A percentile compares a stretch with the other conserved stretches of the same genome.
Conservation (phyloP, 2,797 vertebrate genomes). For the Gymnoscopelus braueri region DNA sequence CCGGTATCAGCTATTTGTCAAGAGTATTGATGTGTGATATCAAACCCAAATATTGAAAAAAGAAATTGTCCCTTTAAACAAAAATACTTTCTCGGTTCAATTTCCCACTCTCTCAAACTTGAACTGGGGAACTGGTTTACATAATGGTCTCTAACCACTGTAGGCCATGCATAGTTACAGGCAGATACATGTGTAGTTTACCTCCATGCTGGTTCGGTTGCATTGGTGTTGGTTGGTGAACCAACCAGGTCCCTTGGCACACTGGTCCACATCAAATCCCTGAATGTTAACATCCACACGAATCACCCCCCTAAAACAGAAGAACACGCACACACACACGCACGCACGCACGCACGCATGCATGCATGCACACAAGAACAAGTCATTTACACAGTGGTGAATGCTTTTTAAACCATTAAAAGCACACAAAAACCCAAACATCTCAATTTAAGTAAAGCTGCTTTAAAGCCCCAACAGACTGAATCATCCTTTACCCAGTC, state of each 20-base stretch:
- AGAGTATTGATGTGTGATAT: no score
- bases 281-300: constrained; percentile 90
- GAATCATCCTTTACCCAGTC: constrained; percentile 8
- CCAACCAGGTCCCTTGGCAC: constrained; percentile 84
- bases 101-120: no score
- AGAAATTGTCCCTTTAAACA: no score
- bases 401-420: not conserved
- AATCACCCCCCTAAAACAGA: constrained; percentile 85
- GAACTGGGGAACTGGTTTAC: no score
- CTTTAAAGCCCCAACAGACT: constrained; percentile 8
- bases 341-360: not conserved
- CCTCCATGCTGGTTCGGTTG: constrained; percentile 95
- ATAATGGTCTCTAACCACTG: no score
- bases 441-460: not conserved
- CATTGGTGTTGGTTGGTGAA: constrained; percentile 91
- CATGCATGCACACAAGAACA: not conserved
- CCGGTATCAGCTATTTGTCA: no score
- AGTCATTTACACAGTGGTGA: constrained; percentile 3
- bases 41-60: no score
- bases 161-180: no score
- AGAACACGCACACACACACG: constrained; percentile 16
- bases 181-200: constrained; percentile 59
- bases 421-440: not conserved
- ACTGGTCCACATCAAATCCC: constrained; percentile 89
- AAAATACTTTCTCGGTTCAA: no score